phyloP scores from a whole-genome alignment of 2,113 vertebrate species.

The Lutjanus erythropterus region DNA sequence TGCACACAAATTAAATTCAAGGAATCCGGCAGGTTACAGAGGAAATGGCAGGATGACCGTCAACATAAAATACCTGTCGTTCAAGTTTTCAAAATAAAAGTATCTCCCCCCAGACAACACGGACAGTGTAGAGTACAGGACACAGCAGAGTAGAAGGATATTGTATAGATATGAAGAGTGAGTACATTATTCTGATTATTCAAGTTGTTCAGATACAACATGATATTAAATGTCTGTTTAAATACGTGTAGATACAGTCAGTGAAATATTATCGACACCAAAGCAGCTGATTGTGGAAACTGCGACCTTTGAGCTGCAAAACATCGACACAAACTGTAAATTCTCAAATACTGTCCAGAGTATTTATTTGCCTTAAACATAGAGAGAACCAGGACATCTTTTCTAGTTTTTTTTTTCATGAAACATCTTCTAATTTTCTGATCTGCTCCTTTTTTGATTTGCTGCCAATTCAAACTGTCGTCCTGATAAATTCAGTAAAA shows the following conservation, averaged over 20 bases:
- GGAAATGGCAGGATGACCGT: conserved; percentile 20
- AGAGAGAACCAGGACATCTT: too few species aligned
- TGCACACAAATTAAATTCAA: conserved; percentile 46
- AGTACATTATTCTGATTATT: conserved; percentile 22
- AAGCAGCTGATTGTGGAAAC: conserved; percentile 7
- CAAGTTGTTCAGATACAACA: neutral
- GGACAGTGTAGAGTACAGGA: conserved; percentile 4
- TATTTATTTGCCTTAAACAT: too few species aligned
- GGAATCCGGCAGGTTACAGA: conserved; percentile 16
- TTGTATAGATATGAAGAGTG: neutral
- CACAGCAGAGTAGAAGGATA: conserved; percentile 3
- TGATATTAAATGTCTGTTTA: neutral
- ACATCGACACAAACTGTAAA: neutral
- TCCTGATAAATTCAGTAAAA: neutral
- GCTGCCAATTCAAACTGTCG: neutral
- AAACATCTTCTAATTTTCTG: too few species aligned
- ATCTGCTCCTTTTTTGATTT: neutral
- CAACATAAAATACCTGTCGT: conserved; percentile 22
- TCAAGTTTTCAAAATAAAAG: conserved; percentile 62
- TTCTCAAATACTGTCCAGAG: too few species aligned
- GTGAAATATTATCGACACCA: conserved; percentile 8
- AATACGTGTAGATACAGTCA: conserved; percentile 26
- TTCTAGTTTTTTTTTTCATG: too few species aligned
- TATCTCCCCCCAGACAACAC: neutral
- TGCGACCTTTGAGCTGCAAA: neutral